These are phyloP conservation scores for Gila orcuttii DNA, from an alignment of 2,113 vertebrate genomes.

Conservation along the genomic window DNA sequence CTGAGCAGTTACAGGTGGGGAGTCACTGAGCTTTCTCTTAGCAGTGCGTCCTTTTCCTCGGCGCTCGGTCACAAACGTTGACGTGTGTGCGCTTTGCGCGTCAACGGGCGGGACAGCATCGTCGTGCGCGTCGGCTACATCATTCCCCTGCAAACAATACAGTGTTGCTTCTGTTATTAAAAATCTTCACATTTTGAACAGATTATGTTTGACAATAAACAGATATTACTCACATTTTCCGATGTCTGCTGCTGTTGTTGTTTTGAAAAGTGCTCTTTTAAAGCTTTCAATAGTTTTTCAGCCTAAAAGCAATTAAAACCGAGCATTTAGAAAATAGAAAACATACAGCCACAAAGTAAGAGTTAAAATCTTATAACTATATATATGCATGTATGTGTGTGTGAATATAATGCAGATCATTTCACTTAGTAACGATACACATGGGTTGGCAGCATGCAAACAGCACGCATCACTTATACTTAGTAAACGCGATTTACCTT, in stretches of 20 bases:
- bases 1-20: conserved; percentile 38
- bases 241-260: conserved; percentile 54
- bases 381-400: too few species aligned
- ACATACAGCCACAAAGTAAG: background rate
- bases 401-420: background rate
- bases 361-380: too few species aligned
- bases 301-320: conserved; percentile 72
- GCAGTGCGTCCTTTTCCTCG: conserved; percentile 62
- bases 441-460: background rate
- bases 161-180: background rate
- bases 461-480: background rate
- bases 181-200: background rate
- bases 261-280: conserved; percentile 78
- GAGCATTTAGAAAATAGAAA: background rate
- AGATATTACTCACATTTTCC: conserved; percentile 34
- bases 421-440: too few species aligned
- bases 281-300: conserved; percentile 81
- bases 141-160: conserved; percentile 45
- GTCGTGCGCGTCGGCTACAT: background rate
- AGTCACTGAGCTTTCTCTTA: conserved; percentile 63
- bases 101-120: background rate
- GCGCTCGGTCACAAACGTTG: conserved; percentile 73
- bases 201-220: background rate
- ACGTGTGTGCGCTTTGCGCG: background rate
- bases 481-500: conserved; percentile 75